Evolutionary conservation across 2,113 vertebrate species (phyloP), one percentile per base, ranked within the genome.

Genomic region (Crotophaga sulcirostris): DNA sequence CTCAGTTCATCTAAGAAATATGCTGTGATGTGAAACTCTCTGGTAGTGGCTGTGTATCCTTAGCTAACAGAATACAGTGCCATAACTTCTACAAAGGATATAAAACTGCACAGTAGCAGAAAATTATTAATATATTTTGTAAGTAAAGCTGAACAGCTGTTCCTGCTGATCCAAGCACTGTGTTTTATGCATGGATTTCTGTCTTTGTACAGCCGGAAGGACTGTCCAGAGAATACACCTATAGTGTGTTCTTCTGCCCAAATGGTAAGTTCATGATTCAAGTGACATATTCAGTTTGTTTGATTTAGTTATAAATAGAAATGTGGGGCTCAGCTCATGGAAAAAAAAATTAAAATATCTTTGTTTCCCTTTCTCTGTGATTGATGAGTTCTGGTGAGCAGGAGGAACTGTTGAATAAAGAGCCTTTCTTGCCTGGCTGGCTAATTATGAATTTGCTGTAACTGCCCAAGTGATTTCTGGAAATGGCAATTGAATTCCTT

Each of bases 201-300:
- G 80, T 91, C 93, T 89, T 85, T 94, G 90, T 89, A 14, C 85
- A 99, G 99, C 98, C 99, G 84, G 99, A 99, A 92, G 99, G 99
- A 89, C 97, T 99, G 52, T 97, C 98, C 76, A 97, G 98, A 88
- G 98, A 99, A 67, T 99, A 99, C 78, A 99, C 99, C 29, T 99
- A 99, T 97, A 99, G 99, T 11, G 98, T 99, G 52, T 99, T 99
- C 98, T 99, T 99, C 98, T 99, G 99, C 84, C 99, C 99, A 34
- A 99, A 99, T 75, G 99, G 99, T 99, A 96, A 98, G 98, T 96
- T 79, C 54, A 47, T 76, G 12, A 44, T 89, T 89, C 29, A 4
- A 86, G 74, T 58, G 31, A 73, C 75, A 84, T 36, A 58, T 8
- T 88, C 66, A 54, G 24, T 76, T 78, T 90, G 55, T 38, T 94